Conservation (phyloP, 1,140 invertebrate genomes). For the Hirudo medicinalis region DNA sequence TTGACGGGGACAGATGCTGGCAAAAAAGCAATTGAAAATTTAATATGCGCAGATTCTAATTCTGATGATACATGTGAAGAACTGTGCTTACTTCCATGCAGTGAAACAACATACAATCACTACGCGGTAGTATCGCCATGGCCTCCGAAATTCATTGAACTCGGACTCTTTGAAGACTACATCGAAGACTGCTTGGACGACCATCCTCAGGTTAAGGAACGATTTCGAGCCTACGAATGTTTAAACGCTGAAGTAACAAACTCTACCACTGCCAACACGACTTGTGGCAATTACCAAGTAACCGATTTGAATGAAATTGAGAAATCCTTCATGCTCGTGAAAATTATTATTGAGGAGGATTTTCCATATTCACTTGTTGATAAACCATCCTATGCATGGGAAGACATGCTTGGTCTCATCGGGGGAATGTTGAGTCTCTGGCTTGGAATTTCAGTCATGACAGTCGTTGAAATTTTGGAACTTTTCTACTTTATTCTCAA, state of each 20-base stretch:
- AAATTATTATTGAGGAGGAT: background rate
- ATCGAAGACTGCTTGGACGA: background rate
- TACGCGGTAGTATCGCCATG: background rate
- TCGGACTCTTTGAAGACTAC: background rate
- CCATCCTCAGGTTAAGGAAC: background rate
- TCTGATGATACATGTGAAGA: background rate
- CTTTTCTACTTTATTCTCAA: background rate
- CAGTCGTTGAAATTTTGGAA: background rate
- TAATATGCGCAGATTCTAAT: background rate
- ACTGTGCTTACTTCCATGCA: background rate
- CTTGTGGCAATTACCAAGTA: background rate
- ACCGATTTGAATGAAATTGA: background rate
- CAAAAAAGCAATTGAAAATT: background rate
- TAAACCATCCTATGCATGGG: background rate
- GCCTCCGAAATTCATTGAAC: background rate
- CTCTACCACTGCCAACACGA: too few relatives aligned
- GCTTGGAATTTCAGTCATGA: conserved; percentile 3
- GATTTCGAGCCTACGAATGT: background rate
- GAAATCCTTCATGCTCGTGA: background rate
- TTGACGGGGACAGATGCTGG: background rate
- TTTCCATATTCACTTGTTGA: background rate
- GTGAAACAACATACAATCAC: background rate
- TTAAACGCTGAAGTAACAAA: too few relatives aligned
- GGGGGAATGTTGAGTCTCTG: conserved; percentile 1
- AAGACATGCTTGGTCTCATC: background rate